Evolutionary conservation across 2,797 vertebrate genomes (phyloP).

Genomic region (Ctenosaura bakeri): DNA sequence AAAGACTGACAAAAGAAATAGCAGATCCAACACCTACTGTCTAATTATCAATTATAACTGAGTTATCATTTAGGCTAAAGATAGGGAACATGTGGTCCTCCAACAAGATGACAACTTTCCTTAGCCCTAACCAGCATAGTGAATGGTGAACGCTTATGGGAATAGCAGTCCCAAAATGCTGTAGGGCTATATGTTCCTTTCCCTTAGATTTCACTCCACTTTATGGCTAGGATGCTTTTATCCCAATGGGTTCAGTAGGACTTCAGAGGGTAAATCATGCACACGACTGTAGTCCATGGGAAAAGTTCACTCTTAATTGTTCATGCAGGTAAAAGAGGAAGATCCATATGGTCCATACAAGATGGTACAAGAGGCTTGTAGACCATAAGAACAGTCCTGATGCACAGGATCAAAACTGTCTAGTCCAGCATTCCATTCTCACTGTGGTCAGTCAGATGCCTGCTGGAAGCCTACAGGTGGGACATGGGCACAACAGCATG

Average conservation of each 20-base stretch:
- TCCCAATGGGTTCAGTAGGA: not conserved
- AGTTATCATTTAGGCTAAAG: not conserved
- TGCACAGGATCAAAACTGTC: not conserved
- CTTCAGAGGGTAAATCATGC: not conserved
- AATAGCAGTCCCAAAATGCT: too few species aligned
- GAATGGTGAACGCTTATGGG: too few species aligned
- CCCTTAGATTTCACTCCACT: not conserved
- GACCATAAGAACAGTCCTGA: not conserved
- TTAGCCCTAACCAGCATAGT: too few species aligned
- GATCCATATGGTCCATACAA: not conserved
- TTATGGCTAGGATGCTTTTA: not conserved
- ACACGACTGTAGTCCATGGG: not conserved
- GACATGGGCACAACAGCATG: not conserved
- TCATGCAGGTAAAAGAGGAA: not conserved
- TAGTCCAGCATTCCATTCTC: not conserved
- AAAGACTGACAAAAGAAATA: not conserved
- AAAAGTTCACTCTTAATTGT: not conserved
- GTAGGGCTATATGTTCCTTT: not conserved
- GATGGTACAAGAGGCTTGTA: not conserved
- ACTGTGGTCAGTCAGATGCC: not conserved
- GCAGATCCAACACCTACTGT: not conserved
- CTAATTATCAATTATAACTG: not conserved
- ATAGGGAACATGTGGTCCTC: not conserved
- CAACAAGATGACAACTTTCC: not conserved
- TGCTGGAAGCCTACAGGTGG: not conserved